Percentiles rank a stretch among this genome's conserved stretches.
phyloP scores from a whole-genome alignment of 2,888 invertebrate species.

The Oegoconia quadripuncta region DNA sequence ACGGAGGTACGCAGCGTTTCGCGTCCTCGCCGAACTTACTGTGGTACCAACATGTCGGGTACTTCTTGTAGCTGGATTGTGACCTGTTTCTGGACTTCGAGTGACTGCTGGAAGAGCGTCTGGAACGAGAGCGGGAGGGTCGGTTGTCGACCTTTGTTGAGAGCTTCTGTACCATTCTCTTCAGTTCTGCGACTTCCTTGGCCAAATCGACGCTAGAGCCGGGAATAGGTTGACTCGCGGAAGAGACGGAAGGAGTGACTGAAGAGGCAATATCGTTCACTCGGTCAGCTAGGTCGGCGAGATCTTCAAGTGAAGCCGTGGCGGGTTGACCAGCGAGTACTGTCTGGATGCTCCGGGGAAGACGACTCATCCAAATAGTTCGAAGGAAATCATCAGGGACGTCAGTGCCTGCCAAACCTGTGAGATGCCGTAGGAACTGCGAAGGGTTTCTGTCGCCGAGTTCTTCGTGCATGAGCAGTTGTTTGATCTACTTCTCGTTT shows the following conservation, averaged over 20 bases:
- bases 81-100: constrained; percentile 4
- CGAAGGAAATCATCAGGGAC: constrained; percentile 16
- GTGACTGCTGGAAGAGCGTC: not conserved
- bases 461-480: constrained; percentile 21
- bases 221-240: not conserved
- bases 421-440: constrained; percentile 20
- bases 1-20: constrained; percentile 14
- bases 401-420: constrained; percentile 13
- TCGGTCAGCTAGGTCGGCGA: constrained; percentile 14
- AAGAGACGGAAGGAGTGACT: constrained; percentile 3
- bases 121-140: not conserved
- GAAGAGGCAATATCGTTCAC: constrained; percentile 10
- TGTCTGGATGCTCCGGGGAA: constrained; percentile 12
- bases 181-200: not conserved
- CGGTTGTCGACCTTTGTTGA: not conserved
- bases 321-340: constrained; percentile 10
- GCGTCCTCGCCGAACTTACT: constrained; percentile 11
- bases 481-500: constrained; percentile 17
- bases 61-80: constrained; percentile 11
- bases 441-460: constrained; percentile 23
- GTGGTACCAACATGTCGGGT: constrained; percentile 24
- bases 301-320: constrained; percentile 5
- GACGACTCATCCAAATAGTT: constrained; percentile 16
- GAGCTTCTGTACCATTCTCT: not conserved
- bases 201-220: not conserved